A percentile compares a stretch with the other conserved stretches of the same genome.
Conservation (phyloP, 2,113 vertebrate species). For the Cyprinodon brontotheroides region DNA sequence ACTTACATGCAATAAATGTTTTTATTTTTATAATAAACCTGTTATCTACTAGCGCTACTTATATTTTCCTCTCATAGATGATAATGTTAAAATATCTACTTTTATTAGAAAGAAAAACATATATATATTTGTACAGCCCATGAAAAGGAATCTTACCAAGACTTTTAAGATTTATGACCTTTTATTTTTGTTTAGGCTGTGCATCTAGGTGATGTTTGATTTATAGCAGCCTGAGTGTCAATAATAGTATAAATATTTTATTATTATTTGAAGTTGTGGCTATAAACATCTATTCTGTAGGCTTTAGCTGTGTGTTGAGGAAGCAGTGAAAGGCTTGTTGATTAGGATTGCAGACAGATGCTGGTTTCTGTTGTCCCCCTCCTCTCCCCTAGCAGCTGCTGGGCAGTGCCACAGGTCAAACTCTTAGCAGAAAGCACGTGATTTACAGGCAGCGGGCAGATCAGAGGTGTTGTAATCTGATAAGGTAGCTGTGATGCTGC, state of each 20-base stretch:
- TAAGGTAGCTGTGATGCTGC: neutral
- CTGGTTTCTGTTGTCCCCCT: neutral
- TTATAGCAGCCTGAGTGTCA: neutral
- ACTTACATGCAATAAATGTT: neutral
- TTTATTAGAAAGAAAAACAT: neutral
- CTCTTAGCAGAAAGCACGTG: constrained; percentile 61
- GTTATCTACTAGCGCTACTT: too few relatives aligned
- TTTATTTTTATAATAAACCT: neutral
- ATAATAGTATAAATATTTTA: neutral
- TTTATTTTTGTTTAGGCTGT: neutral
- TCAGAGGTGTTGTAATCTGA: constrained; percentile 35
- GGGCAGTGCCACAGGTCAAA: constrained; percentile 1
- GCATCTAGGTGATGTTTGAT: neutral
- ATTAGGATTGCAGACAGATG: constrained; percentile 1
- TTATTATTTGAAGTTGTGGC: too few relatives aligned
- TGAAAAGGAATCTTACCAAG: too few relatives aligned
- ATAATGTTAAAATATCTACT: too few relatives aligned
- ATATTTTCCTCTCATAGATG: too few relatives aligned
- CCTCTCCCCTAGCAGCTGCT: neutral
- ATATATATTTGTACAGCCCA: neutral
- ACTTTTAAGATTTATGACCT: neutral
- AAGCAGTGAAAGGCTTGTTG: neutral
- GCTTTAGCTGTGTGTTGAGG: neutral
- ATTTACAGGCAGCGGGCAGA: constrained; percentile 38
- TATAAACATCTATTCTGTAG: too few relatives aligned